Evolutionary conservation across 2,888 invertebrate species (phyloP).

Genomic region (Calliphora vomitoria): DNA sequence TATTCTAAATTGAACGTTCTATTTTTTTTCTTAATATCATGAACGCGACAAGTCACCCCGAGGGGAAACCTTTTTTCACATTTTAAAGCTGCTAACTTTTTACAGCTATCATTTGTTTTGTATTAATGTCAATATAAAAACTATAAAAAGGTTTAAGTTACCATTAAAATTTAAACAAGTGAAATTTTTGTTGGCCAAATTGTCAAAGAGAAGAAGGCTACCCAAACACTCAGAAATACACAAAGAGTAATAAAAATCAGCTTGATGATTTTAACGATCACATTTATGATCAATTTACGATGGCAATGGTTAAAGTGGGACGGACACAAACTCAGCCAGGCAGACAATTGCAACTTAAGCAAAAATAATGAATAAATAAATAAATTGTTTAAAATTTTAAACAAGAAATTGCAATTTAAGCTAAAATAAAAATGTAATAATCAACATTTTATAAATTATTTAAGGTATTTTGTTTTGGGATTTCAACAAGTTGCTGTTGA

Average conservation of each 20-base stretch:
- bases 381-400: conserved; percentile 39
- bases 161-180: conserved; percentile 25
- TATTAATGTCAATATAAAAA: not conserved
- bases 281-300: conserved; percentile 49
- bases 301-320: conserved; percentile 4
- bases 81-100: too few species aligned
- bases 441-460: conserved; percentile 45
- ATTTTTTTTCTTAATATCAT: too few species aligned
- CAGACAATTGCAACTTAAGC: conserved; percentile 19
- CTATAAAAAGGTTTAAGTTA: not conserved
- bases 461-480: conserved; percentile 2
- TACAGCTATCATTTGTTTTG: not conserved
- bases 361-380: conserved; percentile 5
- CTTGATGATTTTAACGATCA: conserved; percentile 49
- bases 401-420: conserved; percentile 56
- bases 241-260: conserved; percentile 31
- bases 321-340: not conserved
- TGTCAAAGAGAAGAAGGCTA: conserved; percentile 11
- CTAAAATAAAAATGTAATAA: conserved; percentile 31
- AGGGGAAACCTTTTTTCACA: too few species aligned
- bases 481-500: conserved; percentile 17
- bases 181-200: not conserved
- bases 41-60: too few species aligned
- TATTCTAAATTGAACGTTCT: too few species aligned
- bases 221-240: not conserved